Evolutionary conservation across 2,797 vertebrate species (phyloP).

Genomic region (Toxotes lorentzi): DNA sequence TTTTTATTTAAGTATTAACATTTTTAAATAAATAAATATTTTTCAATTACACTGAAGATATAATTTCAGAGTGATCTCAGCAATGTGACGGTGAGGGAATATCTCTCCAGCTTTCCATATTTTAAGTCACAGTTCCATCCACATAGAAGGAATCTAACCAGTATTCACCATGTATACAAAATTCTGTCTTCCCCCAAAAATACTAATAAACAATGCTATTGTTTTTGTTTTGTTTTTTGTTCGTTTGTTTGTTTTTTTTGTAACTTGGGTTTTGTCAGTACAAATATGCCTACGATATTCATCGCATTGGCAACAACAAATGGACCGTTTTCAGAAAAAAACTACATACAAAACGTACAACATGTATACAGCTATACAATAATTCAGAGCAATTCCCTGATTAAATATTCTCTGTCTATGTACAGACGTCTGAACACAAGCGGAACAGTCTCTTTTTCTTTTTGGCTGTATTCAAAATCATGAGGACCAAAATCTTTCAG

Average conservation of each 20-base stretch:
- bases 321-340: slow-evolving; percentile 84
- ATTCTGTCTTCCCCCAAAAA: slow-evolving; percentile 73
- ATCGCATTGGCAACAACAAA: slow-evolving; percentile 78
- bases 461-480: slow-evolving; percentile 79
- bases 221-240: slow-evolving; percentile 66
- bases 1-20: slow-evolving; percentile 87
- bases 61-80: slow-evolving; percentile 81
- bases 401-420: slow-evolving; percentile 87
- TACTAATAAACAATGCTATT: slow-evolving; percentile 74
- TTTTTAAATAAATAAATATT: slow-evolving; percentile 99
- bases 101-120: slow-evolving; percentile 58
- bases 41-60: slow-evolving; percentile 87
- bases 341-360: slow-evolving; percentile 87
- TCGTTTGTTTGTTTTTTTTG: slow-evolving; percentile 22
- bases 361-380: slow-evolving; percentile 88
- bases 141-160: slow-evolving; percentile 79
- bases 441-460: slow-evolving; percentile 77
- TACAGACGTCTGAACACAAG: slow-evolving; percentile 79
- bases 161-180: slow-evolving; percentile 79
- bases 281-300: slow-evolving; percentile 75
- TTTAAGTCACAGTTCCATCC: slow-evolving; percentile 73
- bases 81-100: slow-evolving; percentile 66
- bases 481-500: slow-evolving; percentile 62
- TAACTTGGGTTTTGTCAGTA: slow-evolving; percentile 63
- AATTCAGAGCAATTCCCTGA: slow-evolving; percentile 77